Evolutionary conservation across 2,113 vertebrate genomes (phyloP).

Genomic region (Lipophrys pholis): DNA sequence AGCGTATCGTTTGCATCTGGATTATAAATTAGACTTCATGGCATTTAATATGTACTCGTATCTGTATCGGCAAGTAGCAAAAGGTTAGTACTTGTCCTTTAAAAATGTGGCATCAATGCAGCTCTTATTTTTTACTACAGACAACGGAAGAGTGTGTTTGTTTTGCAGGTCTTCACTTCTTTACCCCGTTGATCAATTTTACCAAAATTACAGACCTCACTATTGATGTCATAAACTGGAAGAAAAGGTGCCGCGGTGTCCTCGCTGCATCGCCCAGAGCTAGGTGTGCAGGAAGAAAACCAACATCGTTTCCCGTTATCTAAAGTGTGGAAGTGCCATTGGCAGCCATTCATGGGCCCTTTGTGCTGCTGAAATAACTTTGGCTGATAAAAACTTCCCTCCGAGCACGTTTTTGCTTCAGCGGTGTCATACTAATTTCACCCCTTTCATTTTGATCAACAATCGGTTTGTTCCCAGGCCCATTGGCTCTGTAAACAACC

Average conservation of each 20-base stretch:
- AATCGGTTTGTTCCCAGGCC: conserved; percentile 32
- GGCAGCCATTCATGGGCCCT: conserved; percentile 16
- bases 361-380: conserved; percentile 32
- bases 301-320: conserved; percentile 5
- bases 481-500: conserved; percentile 54
- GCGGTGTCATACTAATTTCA: conserved; percentile 33
- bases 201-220: conserved; percentile 1
- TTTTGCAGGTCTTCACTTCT: too few relatives aligned
- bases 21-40: too few relatives aligned
- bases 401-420: conserved; percentile 31
- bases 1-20: too few relatives aligned
- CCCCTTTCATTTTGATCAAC: conserved; percentile 53
- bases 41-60: too few relatives aligned
- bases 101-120: too few relatives aligned
- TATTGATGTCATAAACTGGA: conserved; percentile 8
- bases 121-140: too few relatives aligned
- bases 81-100: too few relatives aligned
- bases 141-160: too few relatives aligned
- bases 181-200: too few relatives aligned
- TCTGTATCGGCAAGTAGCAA: too few relatives aligned
- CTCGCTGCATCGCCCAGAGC: conserved; percentile 31
- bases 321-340: conserved; percentile 6
- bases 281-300: conserved; percentile 14
- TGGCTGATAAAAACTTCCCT: conserved; percentile 32
- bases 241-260: not conserved